Evolutionary conservation across 2,797 vertebrate genomes (phyloP), one percentile per base, ranked within the genome.

Genomic region (Brachymystax lenok): DNA sequence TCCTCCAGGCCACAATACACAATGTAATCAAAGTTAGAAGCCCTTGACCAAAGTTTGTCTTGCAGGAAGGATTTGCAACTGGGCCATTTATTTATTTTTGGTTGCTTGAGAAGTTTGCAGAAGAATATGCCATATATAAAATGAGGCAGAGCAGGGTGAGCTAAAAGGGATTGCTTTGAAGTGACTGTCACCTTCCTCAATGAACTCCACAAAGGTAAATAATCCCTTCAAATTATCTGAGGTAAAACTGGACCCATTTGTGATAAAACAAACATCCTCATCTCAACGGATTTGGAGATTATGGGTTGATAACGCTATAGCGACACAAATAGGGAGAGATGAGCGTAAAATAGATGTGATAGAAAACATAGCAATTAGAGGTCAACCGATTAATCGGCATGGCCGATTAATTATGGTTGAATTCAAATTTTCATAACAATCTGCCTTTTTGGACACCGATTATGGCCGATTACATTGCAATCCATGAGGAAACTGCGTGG

Each of bases 261-360:
- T 85, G 87, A 70, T 77, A 69, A 86, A 85, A 87, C 79, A 90
- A 89, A 85, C 35, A 73, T 30, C 73, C 71, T 17, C 33, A 54
- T 77, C 84, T 84, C 77, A 83, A 79, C 78, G 69, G 78, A 82
- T 59, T 24, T 72, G 59, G 30, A 33, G 33, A 13, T 19, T 3
- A 2, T 5, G 46, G n/a, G 64, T 4, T 2, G 64, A 30, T 28
- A 28, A 14, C 4, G 12, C 24, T 27, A 7, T 66, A 66, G 6
- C 2, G 16, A 50, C 21, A 52, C 19, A 27, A 50, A 16, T 6
- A 71, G 16, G 14, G 46, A 28, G 69, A 52, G 67, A 69, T 79
- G 74, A 82, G 81, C 86, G 87, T 85, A 84, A 92, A 91, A 88
- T 86, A 87, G 86, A 82, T 80, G 81, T n/a, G 82, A 87, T 85